Evolutionary conservation across 2,888 invertebrate genomes (phyloP).

Genomic region (Minunthozetes semirufus): DNA sequence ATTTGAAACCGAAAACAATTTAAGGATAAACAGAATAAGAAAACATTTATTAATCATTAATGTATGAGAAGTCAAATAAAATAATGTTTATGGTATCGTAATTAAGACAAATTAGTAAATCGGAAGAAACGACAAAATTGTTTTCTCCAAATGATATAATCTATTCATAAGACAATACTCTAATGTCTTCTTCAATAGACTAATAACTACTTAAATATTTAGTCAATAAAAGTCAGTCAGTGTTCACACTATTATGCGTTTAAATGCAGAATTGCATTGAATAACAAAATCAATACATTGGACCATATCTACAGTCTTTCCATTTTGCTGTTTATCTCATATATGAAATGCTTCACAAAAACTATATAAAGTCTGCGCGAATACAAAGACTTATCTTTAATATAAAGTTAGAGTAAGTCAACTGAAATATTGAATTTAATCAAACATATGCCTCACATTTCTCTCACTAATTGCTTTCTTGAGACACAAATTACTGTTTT

Average conservation of each 20-base stretch:
- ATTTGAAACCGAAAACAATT: no score
- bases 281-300: constrained; percentile 6
- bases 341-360: not conserved
- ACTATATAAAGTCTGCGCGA: not conserved
- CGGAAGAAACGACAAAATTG: no score
- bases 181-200: not conserved
- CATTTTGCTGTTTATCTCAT: not conserved
- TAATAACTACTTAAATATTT: not conserved
- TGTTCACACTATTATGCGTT: not conserved
- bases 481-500: no score
- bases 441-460: no score
- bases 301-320: not conserved
- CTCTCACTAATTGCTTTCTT: no score
- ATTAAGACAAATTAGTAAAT: no score
- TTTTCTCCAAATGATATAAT: not conserved
- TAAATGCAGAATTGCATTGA: constrained; percentile 4
- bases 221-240: not conserved
- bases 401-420: no score
- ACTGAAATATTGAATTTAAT: no score
- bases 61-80: no score
- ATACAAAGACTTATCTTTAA: not conserved
- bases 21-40: no score
- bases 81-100: no score
- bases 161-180: not conserved
- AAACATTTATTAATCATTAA: no score